Evolutionary conservation across 2,888 invertebrate species (phyloP).

Genomic region (Nowickia ferox): DNA sequence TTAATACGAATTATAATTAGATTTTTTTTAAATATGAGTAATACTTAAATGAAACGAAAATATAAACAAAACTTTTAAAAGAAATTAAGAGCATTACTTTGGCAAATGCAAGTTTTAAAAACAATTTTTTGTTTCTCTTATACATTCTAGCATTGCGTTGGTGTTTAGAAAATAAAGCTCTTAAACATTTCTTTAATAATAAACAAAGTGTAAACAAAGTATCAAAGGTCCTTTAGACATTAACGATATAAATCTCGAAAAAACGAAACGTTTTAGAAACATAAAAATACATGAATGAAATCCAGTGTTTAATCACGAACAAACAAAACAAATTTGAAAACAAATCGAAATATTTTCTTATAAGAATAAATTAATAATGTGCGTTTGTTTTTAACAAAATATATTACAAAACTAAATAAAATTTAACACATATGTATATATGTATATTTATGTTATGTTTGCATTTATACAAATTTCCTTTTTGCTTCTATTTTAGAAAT

Average conservation of each 20-base stretch:
- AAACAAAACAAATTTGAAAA: background rate
- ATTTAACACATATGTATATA: background rate
- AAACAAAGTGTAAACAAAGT: background rate
- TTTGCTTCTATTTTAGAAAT: conserved; percentile 14
- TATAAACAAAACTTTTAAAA: conserved; percentile 35
- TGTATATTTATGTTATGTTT: background rate
- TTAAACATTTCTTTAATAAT: conserved; percentile 1
- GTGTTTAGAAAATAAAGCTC: background rate
- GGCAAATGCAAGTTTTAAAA: too few species aligned
- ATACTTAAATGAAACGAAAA: conserved; percentile 22
- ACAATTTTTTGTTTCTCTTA: too few species aligned
- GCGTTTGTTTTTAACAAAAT: conserved; percentile 18
- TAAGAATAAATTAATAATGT: conserved; percentile 20
- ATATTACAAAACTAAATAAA: conserved; percentile 2
- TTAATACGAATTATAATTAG: conserved; percentile 42
- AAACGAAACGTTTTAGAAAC: conserved; percentile 26
- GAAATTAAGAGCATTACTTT: background rate
- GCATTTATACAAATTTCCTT: background rate
- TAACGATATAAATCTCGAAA: conserved; percentile 1
- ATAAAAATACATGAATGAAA: conserved; percentile 20
- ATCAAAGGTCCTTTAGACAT: conserved; percentile 5
- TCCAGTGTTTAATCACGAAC: background rate
- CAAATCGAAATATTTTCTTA: background rate
- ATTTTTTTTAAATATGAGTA: conserved; percentile 12
- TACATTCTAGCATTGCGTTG: too few species aligned